phyloP scores from a whole-genome alignment of 2,797 vertebrate genomes.

The Gorsachius magnificus region DNA sequence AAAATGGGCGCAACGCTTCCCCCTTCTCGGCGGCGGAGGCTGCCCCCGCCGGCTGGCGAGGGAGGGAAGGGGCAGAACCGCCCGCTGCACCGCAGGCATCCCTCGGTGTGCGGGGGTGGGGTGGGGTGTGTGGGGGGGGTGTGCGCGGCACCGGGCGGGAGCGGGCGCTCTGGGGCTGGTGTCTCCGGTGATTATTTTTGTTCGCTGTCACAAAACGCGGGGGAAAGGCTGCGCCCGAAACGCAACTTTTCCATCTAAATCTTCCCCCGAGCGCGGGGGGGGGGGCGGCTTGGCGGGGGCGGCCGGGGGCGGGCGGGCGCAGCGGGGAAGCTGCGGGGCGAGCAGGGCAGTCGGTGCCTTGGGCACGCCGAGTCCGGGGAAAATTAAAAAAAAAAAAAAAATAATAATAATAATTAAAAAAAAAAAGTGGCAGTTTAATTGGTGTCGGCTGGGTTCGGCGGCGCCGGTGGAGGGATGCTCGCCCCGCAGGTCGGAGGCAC shows the following conservation, averaged over 20 bases:
- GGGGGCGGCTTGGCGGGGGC: not conserved
- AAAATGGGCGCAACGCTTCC: constrained; percentile 76
- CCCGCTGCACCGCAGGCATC: not conserved
- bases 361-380: not conserved
- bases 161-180: not conserved
- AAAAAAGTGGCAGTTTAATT: not conserved
- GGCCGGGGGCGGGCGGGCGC: not conserved
- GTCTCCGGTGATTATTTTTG: not conserved
- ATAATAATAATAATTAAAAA: no score
- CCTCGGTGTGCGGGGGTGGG: no score
- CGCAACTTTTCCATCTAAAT: not conserved
- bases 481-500: constrained; percentile 21
- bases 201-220: not conserved
- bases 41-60: not conserved
- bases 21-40: constrained; percentile 69
- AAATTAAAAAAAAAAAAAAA: no score
- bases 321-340: not conserved
- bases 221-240: not conserved
- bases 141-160: no score
- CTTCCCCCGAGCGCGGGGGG: not conserved
- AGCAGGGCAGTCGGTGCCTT: not conserved
- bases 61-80: not conserved
- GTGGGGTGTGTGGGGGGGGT: no score
- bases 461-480: constrained; percentile 27
- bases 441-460: not conserved